Evolutionary conservation across 2,113 vertebrate species (phyloP).

Genomic region (Sminthopsis crassicaudata): DNA sequence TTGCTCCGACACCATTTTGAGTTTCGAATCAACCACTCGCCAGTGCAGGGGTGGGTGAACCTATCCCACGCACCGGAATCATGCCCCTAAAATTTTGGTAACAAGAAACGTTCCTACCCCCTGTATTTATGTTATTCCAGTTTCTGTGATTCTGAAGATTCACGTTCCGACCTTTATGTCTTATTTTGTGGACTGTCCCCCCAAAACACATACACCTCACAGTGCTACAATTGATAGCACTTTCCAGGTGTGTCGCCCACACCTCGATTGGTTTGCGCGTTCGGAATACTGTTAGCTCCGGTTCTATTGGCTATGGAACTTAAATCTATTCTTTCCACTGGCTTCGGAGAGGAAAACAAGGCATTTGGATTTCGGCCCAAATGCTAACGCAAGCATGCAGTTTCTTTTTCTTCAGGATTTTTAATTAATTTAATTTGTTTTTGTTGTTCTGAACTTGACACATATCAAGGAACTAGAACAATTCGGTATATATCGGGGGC

Average conservation of each 20-base stretch:
- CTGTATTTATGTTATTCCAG: not conserved
- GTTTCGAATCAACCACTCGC: slow-evolving; percentile 28
- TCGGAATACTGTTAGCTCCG: not conserved
- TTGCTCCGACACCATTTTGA: slow-evolving; percentile 33
- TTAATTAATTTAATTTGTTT: not conserved
- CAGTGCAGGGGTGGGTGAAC: not conserved
- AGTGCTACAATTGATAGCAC: slow-evolving; percentile 49
- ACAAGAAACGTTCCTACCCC: not conserved
- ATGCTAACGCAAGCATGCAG: not conserved
- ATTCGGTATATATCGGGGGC: not conserved
- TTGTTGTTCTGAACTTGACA: not conserved
- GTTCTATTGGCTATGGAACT: not conserved
- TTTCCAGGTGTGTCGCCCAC: slow-evolving; percentile 48
- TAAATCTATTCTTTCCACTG: not conserved
- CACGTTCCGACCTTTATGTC: not conserved
- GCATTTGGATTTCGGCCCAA: not conserved
- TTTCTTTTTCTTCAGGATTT: not conserved
- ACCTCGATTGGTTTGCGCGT: slow-evolving; percentile 10
- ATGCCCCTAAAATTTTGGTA: not conserved
- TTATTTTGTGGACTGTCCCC: not conserved
- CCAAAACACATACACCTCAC: not conserved
- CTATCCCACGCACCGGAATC: not conserved
- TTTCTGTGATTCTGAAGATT: not conserved
- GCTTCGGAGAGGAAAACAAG: not conserved
- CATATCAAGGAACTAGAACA: not conserved